Evolutionary conservation across 1,140 invertebrate genomes (phyloP).

Genomic region (Drosophila seguyi): DNA sequence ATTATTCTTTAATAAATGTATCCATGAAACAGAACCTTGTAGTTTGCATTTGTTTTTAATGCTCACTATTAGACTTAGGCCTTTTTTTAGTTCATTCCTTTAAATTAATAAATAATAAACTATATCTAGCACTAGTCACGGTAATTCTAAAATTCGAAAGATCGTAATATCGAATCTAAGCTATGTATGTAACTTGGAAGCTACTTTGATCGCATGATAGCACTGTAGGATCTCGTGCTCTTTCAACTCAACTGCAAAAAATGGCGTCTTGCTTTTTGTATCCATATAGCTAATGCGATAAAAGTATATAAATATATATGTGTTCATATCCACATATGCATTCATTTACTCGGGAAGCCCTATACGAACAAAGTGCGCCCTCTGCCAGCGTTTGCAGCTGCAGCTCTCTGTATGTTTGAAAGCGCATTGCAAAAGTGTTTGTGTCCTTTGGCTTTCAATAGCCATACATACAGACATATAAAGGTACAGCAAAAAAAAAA

Average conservation of each 20-base stretch:
- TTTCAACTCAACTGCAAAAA: background rate
- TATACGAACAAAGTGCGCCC: conserved; percentile 2
- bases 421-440: conserved; percentile 26
- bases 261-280: conserved; percentile 14
- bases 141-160: background rate
- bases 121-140: background rate
- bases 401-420: conserved; percentile 44
- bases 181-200: background rate
- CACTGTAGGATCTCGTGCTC: background rate
- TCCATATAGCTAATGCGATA: conserved; percentile 8
- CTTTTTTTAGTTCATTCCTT: no score
- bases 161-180: background rate
- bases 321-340: no score
- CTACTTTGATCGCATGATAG: background rate
- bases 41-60: no score
- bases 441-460: conserved; percentile 16
- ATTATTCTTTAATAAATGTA: no score
- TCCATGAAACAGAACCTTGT: no score
- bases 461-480: background rate
- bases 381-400: conserved; percentile 31
- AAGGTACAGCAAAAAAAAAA: conserved; percentile 23
- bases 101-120: background rate
- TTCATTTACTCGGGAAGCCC: conserved; percentile 7
- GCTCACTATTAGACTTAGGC: no score
- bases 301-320: background rate